Conservation (phyloP, 2,888 invertebrate species). For the Agrochola lota region DNA sequence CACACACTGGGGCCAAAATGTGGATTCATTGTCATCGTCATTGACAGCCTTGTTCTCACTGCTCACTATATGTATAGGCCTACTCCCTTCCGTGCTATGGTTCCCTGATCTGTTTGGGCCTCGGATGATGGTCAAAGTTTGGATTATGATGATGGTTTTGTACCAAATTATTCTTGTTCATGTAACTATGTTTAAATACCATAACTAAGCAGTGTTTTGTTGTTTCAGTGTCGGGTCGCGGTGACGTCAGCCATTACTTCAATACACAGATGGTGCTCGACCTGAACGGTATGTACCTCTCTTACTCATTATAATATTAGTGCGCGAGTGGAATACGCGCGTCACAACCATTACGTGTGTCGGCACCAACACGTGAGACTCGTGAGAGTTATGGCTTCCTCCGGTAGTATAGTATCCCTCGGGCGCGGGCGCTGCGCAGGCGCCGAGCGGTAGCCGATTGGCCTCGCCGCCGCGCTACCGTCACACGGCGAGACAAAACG, state of each 20-base stretch:
- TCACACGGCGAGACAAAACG: slow-evolving; percentile 80
- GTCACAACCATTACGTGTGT: slow-evolving; percentile 73
- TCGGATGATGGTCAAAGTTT: background rate
- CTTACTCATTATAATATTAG: slow-evolving; percentile 72
- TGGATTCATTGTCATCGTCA: too few species aligned
- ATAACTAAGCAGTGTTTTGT: slow-evolving; percentile 56
- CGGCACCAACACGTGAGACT: slow-evolving; percentile 16
- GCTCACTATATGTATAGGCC: background rate
- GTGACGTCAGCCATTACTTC: slow-evolving; percentile 88
- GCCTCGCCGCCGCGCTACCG: slow-evolving; percentile 37
- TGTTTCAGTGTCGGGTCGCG: slow-evolving; percentile 88
- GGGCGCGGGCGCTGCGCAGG: slow-evolving; percentile 5
- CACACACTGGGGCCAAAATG: background rate
- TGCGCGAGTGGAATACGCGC: slow-evolving; percentile 67
- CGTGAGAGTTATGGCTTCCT: slow-evolving; percentile 43
- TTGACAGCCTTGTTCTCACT: background rate
- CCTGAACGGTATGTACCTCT: slow-evolving; percentile 84
- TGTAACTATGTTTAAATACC: background rate
- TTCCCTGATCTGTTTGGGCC: too few species aligned
- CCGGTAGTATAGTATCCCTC: slow-evolving; percentile 4
- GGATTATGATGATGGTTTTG: background rate
- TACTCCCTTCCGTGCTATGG: background rate
- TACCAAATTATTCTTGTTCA: background rate
- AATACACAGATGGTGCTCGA: slow-evolving; percentile 89
- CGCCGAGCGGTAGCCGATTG: slow-evolving; percentile 22